Base-by-base conservation (phyloP, 2,888 invertebrate genomes). In the Clistopyga incitator region DNA sequence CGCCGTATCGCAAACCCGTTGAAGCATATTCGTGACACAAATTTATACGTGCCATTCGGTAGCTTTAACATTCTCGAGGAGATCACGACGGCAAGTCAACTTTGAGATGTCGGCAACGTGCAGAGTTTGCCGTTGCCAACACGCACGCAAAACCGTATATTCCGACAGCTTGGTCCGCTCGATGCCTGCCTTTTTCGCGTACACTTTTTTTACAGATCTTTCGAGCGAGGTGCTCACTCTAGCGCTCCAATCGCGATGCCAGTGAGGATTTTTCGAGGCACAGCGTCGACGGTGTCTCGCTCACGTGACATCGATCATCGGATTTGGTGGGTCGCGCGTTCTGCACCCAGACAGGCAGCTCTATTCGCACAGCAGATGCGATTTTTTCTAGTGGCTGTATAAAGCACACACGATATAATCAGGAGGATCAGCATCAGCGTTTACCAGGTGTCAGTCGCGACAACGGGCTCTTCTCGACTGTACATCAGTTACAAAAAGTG, bases 301-400 rank as follows among this genome's bases (percentile, higher is more conserved):
- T 52, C 25, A 47, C 38, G 75, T 61, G 61, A 50, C 59, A 82
- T 82, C 82, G 78, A 82, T 82, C 82, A 82, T 74, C 78, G 34
- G 67, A 78, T 68, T 56, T 77, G 29, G 65, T 68, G 52, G 20
- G 50, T 47, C 38, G 42, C 23, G 20, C 38, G 20, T 50, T 75
- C 61, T 50, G 47, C 74, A 72, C 56, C 45, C n/a, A 61, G 72
- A 45, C 56, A 25, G n/a, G 29, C 72, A 61, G 29, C 74, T n/a
- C n/a, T 13, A 20, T 20, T 13, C 54, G 18, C 70, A 50, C 18
- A 50, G 50, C 18, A 18, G 50, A 56, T 71, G 10, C 25, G 45
- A 72, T 59, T 45, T 72, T 72, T 72, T 45, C 29, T 45, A 25
- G 72, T 45, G 34, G 29, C 45, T 59, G 72, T 47, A 18, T 8